Evolutionary conservation across 2,797 vertebrate genomes (phyloP), one percentile per base, ranked within the genome.

Genomic region (Neosalanx taihuensis): DNA sequence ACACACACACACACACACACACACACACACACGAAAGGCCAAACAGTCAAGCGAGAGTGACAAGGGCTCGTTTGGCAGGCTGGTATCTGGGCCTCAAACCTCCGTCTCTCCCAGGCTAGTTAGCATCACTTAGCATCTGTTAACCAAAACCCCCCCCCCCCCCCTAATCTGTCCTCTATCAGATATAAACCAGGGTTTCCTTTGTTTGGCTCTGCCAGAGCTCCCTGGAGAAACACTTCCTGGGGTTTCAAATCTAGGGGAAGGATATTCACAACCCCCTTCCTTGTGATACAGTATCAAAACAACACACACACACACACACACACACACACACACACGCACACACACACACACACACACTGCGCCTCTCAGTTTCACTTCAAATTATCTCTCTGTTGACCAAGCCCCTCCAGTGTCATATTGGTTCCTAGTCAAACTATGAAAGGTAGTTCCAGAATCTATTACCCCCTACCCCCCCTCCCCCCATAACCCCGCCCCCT

Each of bases 271-370:
- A 84, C 87, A 85, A 85, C n/a, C 82, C 79, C 20, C 81, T 89
- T 89, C 87, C 85, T 81, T 78, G 83, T 82, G 85, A 89, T 88
- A 89, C 82, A 81, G 77, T 83, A 90, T 92, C 86, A 91, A 91
- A 92, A 89, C 82, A 87, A 83, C 13, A 53, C 49, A 18, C 49
- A 17, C 49, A 18, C 49, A 53, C 49, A 51, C 49, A 51, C 49
- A 51, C 49, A 51, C 49, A 51, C 49, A 51, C 49, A 51, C 49
- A 51, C 3, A 49, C 7, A 49, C 33, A 33, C 33, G 5, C 33
- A 33, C 5, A 33, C 33, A 33, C 33, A 5, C 33, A 5, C 35
- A 37, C 35, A 37, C 77, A 85, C 4, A 29, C 53, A 13, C 59
- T 81, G 70, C 72, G 66, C 73, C 66, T 79, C 78, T 70, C 77